phyloP scores from a whole-genome alignment of 1,140 invertebrate genomes.

The Octopus bimaculoides region DNA sequence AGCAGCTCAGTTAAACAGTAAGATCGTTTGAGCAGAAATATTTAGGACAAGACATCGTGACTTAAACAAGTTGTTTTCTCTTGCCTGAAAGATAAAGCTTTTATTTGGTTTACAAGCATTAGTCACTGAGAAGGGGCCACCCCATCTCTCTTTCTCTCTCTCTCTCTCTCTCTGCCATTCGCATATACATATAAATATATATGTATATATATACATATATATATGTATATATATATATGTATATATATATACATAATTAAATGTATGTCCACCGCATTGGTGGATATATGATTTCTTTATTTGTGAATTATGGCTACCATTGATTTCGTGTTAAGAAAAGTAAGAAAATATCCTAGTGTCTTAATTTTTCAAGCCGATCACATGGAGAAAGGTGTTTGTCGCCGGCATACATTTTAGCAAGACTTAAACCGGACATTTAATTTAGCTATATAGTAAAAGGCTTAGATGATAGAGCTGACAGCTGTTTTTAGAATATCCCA shows the following conservation, averaged over 20 bases:
- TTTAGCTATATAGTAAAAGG: no score
- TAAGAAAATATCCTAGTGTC: no score
- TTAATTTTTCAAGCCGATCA: no score
- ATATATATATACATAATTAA: slow-evolving; percentile 16
- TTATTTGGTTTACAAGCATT: not conserved
- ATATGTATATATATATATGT: slow-evolving; percentile 16
- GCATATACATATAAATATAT: slow-evolving; percentile 16
- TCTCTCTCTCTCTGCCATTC: not conserved
- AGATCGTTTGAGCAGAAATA: not conserved
- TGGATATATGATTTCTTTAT: no score
- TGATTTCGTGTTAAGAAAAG: no score
- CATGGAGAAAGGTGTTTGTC: no score
- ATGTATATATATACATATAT: slow-evolving; percentile 15
- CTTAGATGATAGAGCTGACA: no score
- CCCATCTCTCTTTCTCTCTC: not conserved
- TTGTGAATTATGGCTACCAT: no score
- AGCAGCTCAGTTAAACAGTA: not conserved
- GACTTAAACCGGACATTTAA: no score
- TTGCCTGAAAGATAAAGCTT: not conserved
- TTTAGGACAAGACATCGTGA: not conserved
- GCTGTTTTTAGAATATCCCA: no score
- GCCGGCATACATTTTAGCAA: no score
- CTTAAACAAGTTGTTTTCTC: not conserved
- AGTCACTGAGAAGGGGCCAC: not conserved
- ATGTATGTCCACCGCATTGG: no score